Evolutionary conservation across 2,797 vertebrate species (phyloP), one percentile per base, ranked within the genome.

Genomic region (Hippocampus kuda): DNA sequence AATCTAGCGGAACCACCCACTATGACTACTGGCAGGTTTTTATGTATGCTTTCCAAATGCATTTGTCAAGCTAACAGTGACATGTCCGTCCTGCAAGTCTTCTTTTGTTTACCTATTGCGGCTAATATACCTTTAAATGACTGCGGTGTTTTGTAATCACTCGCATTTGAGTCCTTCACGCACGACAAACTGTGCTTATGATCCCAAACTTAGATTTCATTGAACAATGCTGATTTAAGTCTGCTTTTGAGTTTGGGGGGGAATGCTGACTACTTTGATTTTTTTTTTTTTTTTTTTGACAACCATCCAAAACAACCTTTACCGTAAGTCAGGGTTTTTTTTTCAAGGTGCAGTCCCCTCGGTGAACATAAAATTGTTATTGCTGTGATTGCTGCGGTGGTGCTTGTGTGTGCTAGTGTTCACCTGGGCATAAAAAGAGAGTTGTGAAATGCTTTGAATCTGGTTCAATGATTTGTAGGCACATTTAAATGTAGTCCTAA

Each of bases 21-120:
- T 73, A 84, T 80, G 77, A 86, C 87, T 88, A 89, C 89, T 88
- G 87, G 86, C 89, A 89, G 75, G 79, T 88, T 74, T 77, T 75
- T 83, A 79, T 84, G 77, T 86, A 78, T 86, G 83, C 86, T 90
- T 88, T 86, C 79, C 48, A 7, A 85, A 82, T 84, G 71, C 74
- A 90, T 92, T 87, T 84, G 83, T 91, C 90, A 90, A 74, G 71
- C 79, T 83, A 80, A 73, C 72, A 70, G 81, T 74, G 79, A 85
- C 81, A 77, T 73, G 77, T 80, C 80, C 70, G 72, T 79, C 75
- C 83, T 76, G 66, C 48, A 38, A 15, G 24, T 65, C 20, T 67
- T 67, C 22, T 42, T 56, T 11, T 57, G 34, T 67, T 67, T 57
- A 16, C 22, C 20, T 56, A 9, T 67, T 16, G 26, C 53, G 15